Base-by-base conservation (phyloP, 1,140 invertebrate species). In the Drosophila nikananu region DNA sequence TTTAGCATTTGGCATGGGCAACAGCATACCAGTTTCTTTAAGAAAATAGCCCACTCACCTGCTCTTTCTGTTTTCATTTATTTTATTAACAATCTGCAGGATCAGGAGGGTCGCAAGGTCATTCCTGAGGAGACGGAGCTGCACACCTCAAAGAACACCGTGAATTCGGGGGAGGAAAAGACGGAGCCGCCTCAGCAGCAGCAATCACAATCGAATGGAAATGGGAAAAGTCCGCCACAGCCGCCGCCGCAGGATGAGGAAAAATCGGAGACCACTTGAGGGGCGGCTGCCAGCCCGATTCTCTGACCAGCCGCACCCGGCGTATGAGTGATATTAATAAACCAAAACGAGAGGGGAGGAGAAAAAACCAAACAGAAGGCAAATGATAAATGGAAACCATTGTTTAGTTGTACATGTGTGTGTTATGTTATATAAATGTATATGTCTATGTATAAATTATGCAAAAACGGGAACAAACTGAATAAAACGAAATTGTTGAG, bases 41-140 rank as follows among this genome's bases (percentile, higher is more conserved):
- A 21, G 17, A 35, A 21, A 15, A 15, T 35, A 37, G 23, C 46
- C 65, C 27, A 39, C 32, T 63, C n/a, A 62, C 48, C 25, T 39
- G 9, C 23, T 35, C 37, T 23, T 25, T 41, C 12, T 46, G 2
- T 21, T 30, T 62, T 35, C n/a, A 23, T 42, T 41, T 25, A 30
- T 57, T 52, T 42, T 42, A 41, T 30, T 41, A 10, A 5, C 17
- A 23, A 52, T 37, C 39, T 19, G 13, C 64, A 92, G 91, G 91
- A 92, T 80, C 80, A 87, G 54, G 91, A 92, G 49, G 77, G 78
- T 25, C 81, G 81, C 35, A 91, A 91, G 63, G 78, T 92, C 51
- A 92, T 92, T 77, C 91, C 91, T n/a, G 91, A 92, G 65, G 91
- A 92, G 65, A 92, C 91, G 42, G 91, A 92, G 49, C 46, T 92